Evolutionary conservation across 1,140 invertebrate species (phyloP), one percentile per base, ranked within the genome.

Genomic region (Pararge aegeria): DNA sequence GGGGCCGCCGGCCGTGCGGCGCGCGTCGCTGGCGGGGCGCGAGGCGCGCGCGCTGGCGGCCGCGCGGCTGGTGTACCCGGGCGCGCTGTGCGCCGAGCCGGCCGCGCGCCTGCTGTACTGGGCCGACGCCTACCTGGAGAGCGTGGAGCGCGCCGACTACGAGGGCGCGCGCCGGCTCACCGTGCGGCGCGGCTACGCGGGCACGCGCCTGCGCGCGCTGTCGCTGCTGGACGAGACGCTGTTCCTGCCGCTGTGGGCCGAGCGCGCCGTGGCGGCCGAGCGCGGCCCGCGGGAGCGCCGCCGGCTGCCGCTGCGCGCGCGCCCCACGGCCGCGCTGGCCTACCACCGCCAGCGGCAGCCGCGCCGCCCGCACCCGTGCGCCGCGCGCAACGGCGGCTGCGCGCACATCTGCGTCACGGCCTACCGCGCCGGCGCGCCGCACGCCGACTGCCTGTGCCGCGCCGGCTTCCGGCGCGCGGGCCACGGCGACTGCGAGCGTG

Each of bases 291-390:
- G 93, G 92, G 96, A 20, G 90, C 93, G 5, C 90, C 95, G 48
- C 96, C 96, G 16, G 97, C 97, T 96, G 96, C 95, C 18, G 94
- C 98, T 58, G 92, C 96, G 40, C 95, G 95, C 10, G 92, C 94
- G 16, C 93, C 95, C 55, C 93, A 94, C 16, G 75, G 68, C 13
- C 71, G 59, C 30, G 30, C 30, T 34, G 30, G 30, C 30, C 9
- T 34, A 34, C 10, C 30, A 34, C 30, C 9, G 30, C 30, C 9
- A 96, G 96, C 82, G 95, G 94, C 13, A 94, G 94, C 0, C 96
- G 95, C 88, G 92, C 94, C 93, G 92, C 64, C 75, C 91, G 10
- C 95, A 96, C 90, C 95, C 95, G 30, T 97, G 96, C 82, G 90
- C 92, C 63, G 84, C 83, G 21, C 66, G 91, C 56, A 94, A 94